Evolutionary conservation across 2,888 invertebrate species (phyloP), one percentile per base, ranked within the genome.

Genomic region (Phortica magna): DNA sequence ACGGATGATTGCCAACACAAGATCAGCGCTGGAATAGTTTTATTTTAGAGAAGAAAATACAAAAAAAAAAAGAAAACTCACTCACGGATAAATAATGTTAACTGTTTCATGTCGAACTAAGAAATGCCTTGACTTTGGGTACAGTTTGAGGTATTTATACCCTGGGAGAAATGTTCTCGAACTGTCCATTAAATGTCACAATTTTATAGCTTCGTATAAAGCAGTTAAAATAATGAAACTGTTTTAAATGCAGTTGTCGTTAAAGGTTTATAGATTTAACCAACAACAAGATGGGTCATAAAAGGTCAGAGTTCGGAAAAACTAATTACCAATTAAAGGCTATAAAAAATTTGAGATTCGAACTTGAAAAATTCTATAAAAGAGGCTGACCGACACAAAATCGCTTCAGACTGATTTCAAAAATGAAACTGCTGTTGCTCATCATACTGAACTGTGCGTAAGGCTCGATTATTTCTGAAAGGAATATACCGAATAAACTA

Each of bases 291-390:
- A 22, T 22, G 19, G 10, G 10, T 61, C 61, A 61, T 22, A 61
- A 22, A 12, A 22, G 22, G 31, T 61, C 10, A 61, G 17, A 6
- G 10, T 10, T 61, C 7, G 19, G 7, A 61, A 22, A 17, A 12
- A 19, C 7, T 22, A 22, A 61, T 22, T 19, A 48, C 2, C 48
- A 48, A 48, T 48, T 48, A 14, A 12, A 12, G 48, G 10, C 48
- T 48, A 48, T 48, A 48, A 41, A 65, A 22, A 41, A 12, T 12
- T 65, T 1, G 17, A 65, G n/a, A 3, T 17, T 67, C 19, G 10
- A 17, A 7, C 22, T 43, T 10, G 43, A 43, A 43, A 68, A 68
- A 68, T 43, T 68, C 68, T 68, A 68, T 68, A 68, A 68, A 68
- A 68, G 68, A 42, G 42, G 48, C 68, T 41, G 12, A n/a, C n/a